Conservation (phyloP, 2,888 invertebrate species). For the Lapara coniferarum region DNA sequence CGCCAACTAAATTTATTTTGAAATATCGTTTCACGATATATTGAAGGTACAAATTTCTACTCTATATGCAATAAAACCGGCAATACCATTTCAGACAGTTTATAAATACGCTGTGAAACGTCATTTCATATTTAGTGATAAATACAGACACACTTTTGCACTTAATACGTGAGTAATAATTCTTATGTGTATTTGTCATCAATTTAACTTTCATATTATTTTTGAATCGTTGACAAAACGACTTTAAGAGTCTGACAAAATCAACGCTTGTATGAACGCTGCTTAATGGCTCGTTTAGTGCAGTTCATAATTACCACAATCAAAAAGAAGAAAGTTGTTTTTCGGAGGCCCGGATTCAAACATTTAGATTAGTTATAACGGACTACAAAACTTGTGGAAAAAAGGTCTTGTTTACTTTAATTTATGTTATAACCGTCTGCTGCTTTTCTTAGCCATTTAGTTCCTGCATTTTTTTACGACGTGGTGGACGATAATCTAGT, state of each 20-base stretch:
- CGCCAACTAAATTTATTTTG: too few relatives aligned
- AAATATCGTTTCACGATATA: background rate
- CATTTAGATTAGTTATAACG: background rate
- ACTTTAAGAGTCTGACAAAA: background rate
- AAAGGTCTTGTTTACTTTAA: too few relatives aligned
- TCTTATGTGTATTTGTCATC: background rate
- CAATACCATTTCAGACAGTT: background rate
- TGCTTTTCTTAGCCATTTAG: too few relatives aligned
- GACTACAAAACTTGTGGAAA: background rate
- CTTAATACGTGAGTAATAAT: background rate
- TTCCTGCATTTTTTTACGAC: too few relatives aligned
- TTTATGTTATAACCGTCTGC: background rate
- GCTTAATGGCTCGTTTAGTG: background rate
- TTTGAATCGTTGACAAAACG: background rate
- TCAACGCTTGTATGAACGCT: too few relatives aligned
- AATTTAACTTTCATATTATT: background rate
- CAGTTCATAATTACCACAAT: background rate
- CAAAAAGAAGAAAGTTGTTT: too few relatives aligned
- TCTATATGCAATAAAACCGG: background rate
- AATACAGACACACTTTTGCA: constrained; percentile 4
- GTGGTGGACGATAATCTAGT: too few relatives aligned
- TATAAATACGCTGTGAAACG: constrained; percentile 2
- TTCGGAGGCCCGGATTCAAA: too few relatives aligned
- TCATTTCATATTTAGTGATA: background rate
- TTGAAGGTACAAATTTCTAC: background rate